Percentiles rank a stretch among this genome's conserved stretches.
phyloP scores from a whole-genome alignment of 35 echinoderm and acorn worm genomes.

The Amphiura filiformis region DNA sequence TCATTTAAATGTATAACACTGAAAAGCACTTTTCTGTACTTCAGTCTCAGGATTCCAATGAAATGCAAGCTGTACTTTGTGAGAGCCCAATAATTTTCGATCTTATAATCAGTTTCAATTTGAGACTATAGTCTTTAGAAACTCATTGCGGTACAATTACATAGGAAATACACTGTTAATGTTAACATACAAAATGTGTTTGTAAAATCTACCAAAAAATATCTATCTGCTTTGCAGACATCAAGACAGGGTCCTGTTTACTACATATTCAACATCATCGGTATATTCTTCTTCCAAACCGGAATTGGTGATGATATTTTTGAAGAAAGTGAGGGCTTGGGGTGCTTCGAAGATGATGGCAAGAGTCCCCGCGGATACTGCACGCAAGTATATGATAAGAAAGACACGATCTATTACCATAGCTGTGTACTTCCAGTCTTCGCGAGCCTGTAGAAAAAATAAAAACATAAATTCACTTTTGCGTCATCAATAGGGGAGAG shows the following conservation, averaged over 20 bases:
- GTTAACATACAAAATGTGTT: too few relatives aligned
- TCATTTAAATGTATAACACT: too few relatives aligned
- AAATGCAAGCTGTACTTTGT: too few relatives aligned
- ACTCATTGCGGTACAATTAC: too few relatives aligned
- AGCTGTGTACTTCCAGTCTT: conserved; percentile 93
- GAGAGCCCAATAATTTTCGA: too few relatives aligned
- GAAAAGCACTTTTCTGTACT: too few relatives aligned
- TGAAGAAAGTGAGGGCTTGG: conserved; percentile 70
- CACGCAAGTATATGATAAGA: conserved; percentile 74
- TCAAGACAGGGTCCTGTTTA: background rate
- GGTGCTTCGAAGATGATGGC: conserved; percentile 87
- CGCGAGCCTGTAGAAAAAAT: conserved; percentile 51
- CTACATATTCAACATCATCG: background rate
- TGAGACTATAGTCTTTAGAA: too few relatives aligned
- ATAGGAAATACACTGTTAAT: too few relatives aligned
- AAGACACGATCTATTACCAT: conserved; percentile 97
- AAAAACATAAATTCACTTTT: background rate
- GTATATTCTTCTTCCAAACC: background rate
- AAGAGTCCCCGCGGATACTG: conserved; percentile 53
- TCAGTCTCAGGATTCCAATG: too few relatives aligned
- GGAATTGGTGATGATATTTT: background rate
- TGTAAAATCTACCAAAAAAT: too few relatives aligned
- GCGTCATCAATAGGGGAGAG: background rate
- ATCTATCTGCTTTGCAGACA: background rate
- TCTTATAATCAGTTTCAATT: too few relatives aligned